Base-by-base conservation (phyloP, 2,888 invertebrate species). In the Bursaphelenchus okinawaensis region DNA sequence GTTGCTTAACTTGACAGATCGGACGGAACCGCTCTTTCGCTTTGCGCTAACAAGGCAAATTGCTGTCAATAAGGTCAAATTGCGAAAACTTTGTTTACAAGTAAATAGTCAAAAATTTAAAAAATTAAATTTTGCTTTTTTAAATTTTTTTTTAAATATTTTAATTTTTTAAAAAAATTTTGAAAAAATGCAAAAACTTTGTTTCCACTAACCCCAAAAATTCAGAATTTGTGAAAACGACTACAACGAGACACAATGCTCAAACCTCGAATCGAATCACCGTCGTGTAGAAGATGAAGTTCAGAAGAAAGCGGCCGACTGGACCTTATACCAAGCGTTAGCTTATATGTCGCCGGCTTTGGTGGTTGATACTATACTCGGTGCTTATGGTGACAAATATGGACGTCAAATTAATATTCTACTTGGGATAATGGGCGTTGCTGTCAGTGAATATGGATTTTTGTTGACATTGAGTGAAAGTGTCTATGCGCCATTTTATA, bases 321-420 rank as follows among this genome's bases (percentile, higher is more conserved):
- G 75, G 75, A 62, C 67, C 9, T 62, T 75, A 28, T 75, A 69
- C 50, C 63, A 62, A 29, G 58, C 70, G 9, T 27, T 69, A 19
- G 67, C 62, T 26, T 69, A 69, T 55, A 26, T 69, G 8, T 28
- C 59, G 0, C 71, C 69, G 16, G 69, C 69, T 0, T 27, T 69
- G 4, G 57, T 69, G 26, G 73, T 70, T 1, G 75, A 75, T 58
- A 74, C 71, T 8, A 57, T 74, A 22, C 55, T 74, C 8, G 73
- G 71, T 68, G 20, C 75, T 2, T 75, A 70, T 52, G 75, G 75
- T 0, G 75, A 75, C 59, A 67, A 68, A n/a, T 66, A 74, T 57
- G 75, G 73, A 4, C 63, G 75, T n/a, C 68, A 75, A 57, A 63
- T 69, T 4, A 72, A 68, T 55, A 75, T 75, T 54, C 51, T 75